These are phyloP conservation scores for Anseranas semipalmata DNA, from an alignment of 2,113 vertebrate species.

Conservation along the genomic window DNA sequence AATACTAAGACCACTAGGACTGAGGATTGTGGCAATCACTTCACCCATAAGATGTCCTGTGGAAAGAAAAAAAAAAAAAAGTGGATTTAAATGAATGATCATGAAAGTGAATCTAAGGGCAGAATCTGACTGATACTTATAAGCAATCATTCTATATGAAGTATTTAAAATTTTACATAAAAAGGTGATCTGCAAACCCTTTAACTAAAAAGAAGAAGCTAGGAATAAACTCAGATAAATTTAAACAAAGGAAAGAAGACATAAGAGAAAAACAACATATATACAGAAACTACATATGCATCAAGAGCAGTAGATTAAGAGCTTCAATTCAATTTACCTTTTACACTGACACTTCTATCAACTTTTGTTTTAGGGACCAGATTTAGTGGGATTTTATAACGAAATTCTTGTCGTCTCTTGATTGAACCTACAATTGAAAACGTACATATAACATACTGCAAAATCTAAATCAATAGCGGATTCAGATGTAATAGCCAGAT, in stretches of 20 bases:
- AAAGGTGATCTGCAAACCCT: not conserved
- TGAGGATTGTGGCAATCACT: conserved; percentile 73
- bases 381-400: conserved; percentile 79
- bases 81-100: not conserved
- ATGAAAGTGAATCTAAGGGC: not conserved
- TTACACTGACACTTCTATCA: conserved; percentile 82
- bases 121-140: not conserved
- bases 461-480: not conserved
- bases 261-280: not conserved
- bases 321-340: conserved; percentile 75
- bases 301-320: not conserved
- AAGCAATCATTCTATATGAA: not conserved
- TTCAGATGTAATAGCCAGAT: not conserved
- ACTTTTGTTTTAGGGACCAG: conserved; percentile 86
- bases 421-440: conserved; percentile 69
- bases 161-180: not conserved
- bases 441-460: not conserved
- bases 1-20: conserved; percentile 71
- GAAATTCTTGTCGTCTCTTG: conserved; percentile 79
- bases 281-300: not conserved
- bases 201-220: not conserved
- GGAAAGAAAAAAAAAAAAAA: not conserved
- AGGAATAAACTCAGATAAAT: not conserved
- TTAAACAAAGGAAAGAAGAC: not conserved
- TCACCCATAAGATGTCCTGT: conserved; percentile 87